Percentiles rank a stretch among this genome's conserved stretches.
Conservation (phyloP, 2,888 invertebrate genomes). For the Tinea semifulvella region DNA sequence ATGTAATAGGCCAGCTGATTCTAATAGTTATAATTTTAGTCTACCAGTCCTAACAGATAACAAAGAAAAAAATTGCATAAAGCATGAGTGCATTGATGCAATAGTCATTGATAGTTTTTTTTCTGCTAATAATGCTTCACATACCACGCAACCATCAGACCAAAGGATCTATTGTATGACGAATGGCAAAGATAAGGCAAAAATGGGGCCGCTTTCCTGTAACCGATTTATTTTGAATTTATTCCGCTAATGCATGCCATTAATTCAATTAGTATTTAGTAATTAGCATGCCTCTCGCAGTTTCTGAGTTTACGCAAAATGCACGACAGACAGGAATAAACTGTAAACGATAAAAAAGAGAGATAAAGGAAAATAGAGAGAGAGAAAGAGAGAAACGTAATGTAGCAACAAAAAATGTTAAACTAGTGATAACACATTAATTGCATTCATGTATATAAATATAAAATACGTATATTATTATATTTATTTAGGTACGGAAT, state of each 20-base stretch:
- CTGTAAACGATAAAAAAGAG: too few species aligned
- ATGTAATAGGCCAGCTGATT: too few species aligned
- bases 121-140: constrained; percentile 23
- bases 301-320: not conserved
- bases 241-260: constrained; percentile 9
- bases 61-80: constrained; percentile 27
- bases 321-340: too few species aligned
- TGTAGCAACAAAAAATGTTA: too few species aligned
- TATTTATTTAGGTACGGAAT: too few species aligned
- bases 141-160: constrained; percentile 33
- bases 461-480: too few species aligned
- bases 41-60: too few species aligned
- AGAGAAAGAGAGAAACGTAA: too few species aligned
- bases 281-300: not conserved
- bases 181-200: constrained; percentile 1
- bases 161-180: constrained; percentile 21
- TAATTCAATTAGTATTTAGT: constrained; percentile 3
- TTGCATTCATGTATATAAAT: too few species aligned
- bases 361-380: too few species aligned
- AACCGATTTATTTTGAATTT: constrained; percentile 1
- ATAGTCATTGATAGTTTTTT: constrained; percentile 25
- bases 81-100: constrained; percentile 26
- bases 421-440: too few species aligned
- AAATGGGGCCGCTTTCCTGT: constrained; percentile 7
- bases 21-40: too few species aligned